Evolutionary conservation across 2,888 invertebrate genomes (phyloP).

Genomic region (Cephalotes varians): DNA sequence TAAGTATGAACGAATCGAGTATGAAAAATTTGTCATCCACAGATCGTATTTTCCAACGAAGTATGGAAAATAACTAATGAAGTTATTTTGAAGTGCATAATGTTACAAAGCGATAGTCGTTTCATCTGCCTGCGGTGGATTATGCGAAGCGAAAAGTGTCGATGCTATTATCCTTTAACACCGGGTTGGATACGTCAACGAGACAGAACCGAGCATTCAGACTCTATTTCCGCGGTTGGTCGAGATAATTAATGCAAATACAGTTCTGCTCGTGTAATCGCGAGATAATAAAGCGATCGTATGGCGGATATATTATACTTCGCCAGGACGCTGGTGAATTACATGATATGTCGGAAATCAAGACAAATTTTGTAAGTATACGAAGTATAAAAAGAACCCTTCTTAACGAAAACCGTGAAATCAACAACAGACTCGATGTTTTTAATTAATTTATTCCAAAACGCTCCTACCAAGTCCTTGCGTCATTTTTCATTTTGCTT

Average conservation of each 20-base stretch:
- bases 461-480: not conserved
- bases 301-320: slow-evolving; percentile 62
- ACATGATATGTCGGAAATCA: slow-evolving; percentile 62
- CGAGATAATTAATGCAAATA: slow-evolving; percentile 74
- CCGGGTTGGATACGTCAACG: slow-evolving; percentile 63
- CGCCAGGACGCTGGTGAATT: slow-evolving; percentile 62
- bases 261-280: slow-evolving; percentile 67
- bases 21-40: not conserved
- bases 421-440: not conserved
- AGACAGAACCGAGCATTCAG: slow-evolving; percentile 55
- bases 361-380: slow-evolving; percentile 60
- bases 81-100: not conserved
- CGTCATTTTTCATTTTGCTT: too few species aligned
- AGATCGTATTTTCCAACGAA: slow-evolving; percentile 21
- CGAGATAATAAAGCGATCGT: slow-evolving; percentile 74
- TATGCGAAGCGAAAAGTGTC: slow-evolving; percentile 44
- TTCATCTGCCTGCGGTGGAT: not conserved
- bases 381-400: not conserved
- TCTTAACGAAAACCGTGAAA: not conserved
- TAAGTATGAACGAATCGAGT: not conserved
- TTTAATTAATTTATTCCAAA: not conserved
- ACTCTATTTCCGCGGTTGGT: slow-evolving; percentile 63
- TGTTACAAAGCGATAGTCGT: not conserved
- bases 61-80: too few species aligned
- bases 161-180: slow-evolving; percentile 58